Evolutionary conservation across 2,797 vertebrate genomes (phyloP).

Genomic region (Fratercula arctica): DNA sequence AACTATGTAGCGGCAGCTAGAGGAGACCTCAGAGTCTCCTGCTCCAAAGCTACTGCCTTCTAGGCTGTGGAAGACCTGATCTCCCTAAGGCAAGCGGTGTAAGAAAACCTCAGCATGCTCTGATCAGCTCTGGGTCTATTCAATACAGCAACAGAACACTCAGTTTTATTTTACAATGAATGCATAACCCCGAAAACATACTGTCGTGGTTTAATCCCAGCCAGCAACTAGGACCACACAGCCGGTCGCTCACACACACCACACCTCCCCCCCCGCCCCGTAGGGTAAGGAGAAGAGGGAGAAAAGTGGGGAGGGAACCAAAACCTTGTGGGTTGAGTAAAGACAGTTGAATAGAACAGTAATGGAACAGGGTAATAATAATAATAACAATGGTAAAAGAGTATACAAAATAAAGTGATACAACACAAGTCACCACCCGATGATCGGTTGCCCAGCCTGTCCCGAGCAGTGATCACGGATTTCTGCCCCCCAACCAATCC

Average conservation of each 20-base stretch:
- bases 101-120: not conserved
- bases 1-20: not conserved
- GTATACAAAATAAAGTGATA: not conserved
- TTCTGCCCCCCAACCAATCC: not conserved
- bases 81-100: fast-evolving
- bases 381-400: not conserved
- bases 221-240: not conserved
- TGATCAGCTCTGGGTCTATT: not conserved
- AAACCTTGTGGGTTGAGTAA: not conserved
- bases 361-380: not conserved
- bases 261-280: too few species aligned
- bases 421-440: not conserved
- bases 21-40: not conserved
- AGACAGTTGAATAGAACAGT: not conserved
- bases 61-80: not conserved
- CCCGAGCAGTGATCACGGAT: not conserved
- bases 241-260: not conserved
- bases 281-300: not conserved
- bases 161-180: not conserved
- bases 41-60: not conserved
- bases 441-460: not conserved
- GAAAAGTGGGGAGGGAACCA: not conserved
- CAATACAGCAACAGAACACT: not conserved
- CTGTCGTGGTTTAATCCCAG: not conserved
- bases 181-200: not conserved